Percentiles rank a stretch among this genome's conserved stretches.
Conservation (phyloP, 2,888 invertebrate genomes). For the Tuta absoluta region DNA sequence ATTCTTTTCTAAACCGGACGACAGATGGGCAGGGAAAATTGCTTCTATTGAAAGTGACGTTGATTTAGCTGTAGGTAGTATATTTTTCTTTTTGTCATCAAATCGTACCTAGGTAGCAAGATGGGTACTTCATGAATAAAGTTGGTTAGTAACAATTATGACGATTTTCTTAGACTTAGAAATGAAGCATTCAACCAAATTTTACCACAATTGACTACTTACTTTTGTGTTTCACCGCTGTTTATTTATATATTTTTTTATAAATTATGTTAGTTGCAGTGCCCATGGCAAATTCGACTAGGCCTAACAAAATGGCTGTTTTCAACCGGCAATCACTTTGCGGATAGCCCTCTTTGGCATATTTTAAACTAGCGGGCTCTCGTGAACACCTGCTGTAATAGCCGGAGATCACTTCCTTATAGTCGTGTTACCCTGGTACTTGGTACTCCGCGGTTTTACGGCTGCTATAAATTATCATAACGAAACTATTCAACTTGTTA, state of each 20-base stretch:
- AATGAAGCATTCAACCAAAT: no score
- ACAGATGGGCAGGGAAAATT: constrained; percentile 8
- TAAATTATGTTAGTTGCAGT: no score
- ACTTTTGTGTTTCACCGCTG: no score
- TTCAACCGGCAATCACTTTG: no score
- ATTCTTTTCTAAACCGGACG: constrained; percentile 13
- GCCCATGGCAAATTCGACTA: no score
- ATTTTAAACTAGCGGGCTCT: background rate
- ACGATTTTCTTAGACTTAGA: no score
- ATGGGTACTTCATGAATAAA: no score
- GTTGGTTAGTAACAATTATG: no score
- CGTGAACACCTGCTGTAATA: constrained; percentile 24
- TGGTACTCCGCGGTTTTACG: background rate
- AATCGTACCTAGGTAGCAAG: background rate
- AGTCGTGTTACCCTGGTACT: constrained; percentile 12
- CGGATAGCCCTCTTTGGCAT: background rate
- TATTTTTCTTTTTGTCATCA: background rate
- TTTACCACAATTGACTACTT: no score
- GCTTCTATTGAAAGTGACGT: constrained; percentile 12
- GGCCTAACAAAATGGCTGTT: no score
- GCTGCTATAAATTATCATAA: background rate
- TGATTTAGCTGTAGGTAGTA: background rate
- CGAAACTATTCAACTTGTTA: background rate
- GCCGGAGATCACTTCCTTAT: constrained; percentile 22
- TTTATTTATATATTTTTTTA: no score